Evolutionary conservation across 2,888 invertebrate species (phyloP).

Genomic region (Camponotus fellah): DNA sequence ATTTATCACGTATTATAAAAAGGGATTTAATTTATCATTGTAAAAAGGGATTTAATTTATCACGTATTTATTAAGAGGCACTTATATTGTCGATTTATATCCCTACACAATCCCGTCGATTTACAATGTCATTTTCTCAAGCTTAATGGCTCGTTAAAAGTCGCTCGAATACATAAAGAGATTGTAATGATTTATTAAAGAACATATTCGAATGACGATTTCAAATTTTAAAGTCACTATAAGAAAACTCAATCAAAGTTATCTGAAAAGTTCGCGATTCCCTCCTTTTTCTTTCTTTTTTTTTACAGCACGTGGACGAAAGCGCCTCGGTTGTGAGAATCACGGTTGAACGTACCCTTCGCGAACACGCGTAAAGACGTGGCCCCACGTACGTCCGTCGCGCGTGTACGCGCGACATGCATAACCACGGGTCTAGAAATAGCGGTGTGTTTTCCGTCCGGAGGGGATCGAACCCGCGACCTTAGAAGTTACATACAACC

Average conservation of each 20-base stretch:
- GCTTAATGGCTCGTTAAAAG: not conserved
- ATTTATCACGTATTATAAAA: not conserved
- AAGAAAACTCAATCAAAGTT: not conserved
- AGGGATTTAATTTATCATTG: not conserved
- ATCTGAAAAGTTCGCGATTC: not conserved
- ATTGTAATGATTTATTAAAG: not conserved
- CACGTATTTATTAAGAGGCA: not conserved
- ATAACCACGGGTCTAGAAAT: conserved; percentile 80
- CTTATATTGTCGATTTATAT: not conserved
- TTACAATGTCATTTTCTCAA: not conserved
- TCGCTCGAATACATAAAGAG: not conserved
- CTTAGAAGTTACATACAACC: conserved; percentile 78
- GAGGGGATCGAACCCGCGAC: conserved; percentile 84
- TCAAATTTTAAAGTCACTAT: not conserved
- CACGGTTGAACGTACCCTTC: conserved; percentile 65
- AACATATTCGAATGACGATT: not conserved
- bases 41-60: too few relatives aligned
- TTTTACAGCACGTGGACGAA: conserved; percentile 47
- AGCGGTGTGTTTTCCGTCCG: conserved; percentile 81
- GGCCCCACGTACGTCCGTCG: conserved; percentile 41
- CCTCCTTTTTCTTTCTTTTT: conserved; percentile 27
- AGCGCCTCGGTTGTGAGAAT: conserved; percentile 43
- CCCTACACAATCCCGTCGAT: not conserved
- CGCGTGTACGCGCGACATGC: conserved; percentile 58
- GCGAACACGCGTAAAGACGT: conserved; percentile 32